Conservation (phyloP, 1,140 invertebrate species). For the Rhynchophorus ferrugineus region DNA sequence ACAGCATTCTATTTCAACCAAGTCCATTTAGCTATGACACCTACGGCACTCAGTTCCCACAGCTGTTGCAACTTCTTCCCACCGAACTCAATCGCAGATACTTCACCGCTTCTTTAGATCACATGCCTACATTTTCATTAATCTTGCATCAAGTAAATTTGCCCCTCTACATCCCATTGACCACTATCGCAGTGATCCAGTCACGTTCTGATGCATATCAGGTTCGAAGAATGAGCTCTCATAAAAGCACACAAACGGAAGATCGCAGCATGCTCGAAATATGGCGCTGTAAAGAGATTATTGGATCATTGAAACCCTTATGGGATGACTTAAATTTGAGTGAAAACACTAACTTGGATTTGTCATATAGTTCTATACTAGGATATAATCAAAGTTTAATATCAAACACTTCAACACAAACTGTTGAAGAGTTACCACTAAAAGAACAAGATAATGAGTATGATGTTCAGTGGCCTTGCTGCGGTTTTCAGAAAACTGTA, state of each 20-base stretch:
- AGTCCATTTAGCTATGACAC: constrained; percentile 15
- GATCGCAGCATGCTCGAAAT: not conserved
- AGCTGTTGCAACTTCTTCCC: constrained; percentile 3
- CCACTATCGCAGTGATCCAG: not conserved
- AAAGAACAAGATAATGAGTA: constrained; percentile 1
- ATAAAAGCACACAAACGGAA: constrained; percentile 10
- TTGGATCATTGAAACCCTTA: constrained; percentile 1
- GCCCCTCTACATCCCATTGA: constrained; percentile 2
- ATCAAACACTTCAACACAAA: not conserved
- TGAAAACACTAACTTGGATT: no score
- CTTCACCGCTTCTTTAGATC: constrained; percentile 3
- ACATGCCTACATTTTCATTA: constrained; percentile 14
- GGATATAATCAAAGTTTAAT: no score
- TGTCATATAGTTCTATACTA: no score
- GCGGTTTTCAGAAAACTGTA: constrained; percentile 1
- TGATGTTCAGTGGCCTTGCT: not conserved
- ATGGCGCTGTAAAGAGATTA: constrained; percentile 7
- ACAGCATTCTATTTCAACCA: constrained; percentile 13
- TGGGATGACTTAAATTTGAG: constrained; percentile 1
- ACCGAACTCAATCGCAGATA: not conserved
- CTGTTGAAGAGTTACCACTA: not conserved
- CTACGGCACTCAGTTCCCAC: constrained; percentile 13
- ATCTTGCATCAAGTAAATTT: constrained; percentile 11
- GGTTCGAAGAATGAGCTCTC: not conserved
- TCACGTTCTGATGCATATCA: not conserved